phyloP scores from a whole-genome alignment of 2,888 invertebrate genomes.

The Lacanobia oleracea region DNA sequence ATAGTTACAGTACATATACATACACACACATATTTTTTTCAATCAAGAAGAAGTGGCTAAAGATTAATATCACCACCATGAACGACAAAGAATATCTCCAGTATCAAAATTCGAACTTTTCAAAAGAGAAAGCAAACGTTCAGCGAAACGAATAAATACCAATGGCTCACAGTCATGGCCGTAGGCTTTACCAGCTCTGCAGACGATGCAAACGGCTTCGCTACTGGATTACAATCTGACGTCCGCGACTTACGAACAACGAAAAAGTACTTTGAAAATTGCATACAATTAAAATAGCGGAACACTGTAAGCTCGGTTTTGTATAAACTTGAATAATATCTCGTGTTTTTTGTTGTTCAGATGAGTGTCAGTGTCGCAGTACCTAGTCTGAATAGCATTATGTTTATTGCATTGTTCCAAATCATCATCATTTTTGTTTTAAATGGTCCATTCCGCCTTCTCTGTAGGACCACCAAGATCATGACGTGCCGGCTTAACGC shows the following conservation, averaged over 20 bases:
- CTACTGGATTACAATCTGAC: constrained; percentile 24
- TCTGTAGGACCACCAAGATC: not conserved
- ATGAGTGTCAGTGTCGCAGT: not conserved
- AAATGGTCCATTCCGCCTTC: not conserved
- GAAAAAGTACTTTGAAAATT: constrained; percentile 9
- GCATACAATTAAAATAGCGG: constrained; percentile 9
- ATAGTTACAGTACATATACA: too few relatives aligned
- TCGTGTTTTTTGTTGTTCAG: not conserved
- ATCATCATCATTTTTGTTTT: too few relatives aligned
- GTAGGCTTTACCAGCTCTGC: constrained; percentile 17
- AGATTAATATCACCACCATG: too few relatives aligned
- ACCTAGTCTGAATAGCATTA: too few relatives aligned
- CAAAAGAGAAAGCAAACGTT: not conserved
- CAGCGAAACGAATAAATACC: constrained; percentile 22
- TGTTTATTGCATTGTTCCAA: too few relatives aligned
- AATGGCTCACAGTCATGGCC: constrained; percentile 1
- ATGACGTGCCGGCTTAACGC: too few relatives aligned
- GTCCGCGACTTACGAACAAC: not conserved
- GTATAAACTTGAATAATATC: not conserved
- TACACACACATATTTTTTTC: too few relatives aligned
- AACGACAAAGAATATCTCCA: not conserved
- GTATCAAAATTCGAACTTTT: not conserved
- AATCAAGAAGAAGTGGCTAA: not conserved
- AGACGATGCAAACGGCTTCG: constrained; percentile 19
- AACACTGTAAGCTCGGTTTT: not conserved